Conservation (phyloP, 2,113 vertebrate genomes). For the Spheniscus mendiculus region DNA sequence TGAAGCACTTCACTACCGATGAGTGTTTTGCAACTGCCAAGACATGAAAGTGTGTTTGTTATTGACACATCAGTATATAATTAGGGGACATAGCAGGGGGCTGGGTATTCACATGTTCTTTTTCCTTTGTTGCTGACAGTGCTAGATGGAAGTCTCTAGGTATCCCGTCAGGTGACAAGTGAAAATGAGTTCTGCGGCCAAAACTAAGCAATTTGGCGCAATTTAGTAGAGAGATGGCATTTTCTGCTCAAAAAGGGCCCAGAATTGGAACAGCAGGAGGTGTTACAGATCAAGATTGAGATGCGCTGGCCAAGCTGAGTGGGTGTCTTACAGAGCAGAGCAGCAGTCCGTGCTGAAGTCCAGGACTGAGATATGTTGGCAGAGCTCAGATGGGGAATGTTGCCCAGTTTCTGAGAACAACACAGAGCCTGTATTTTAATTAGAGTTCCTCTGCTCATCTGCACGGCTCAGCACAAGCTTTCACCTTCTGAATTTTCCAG, state of each 20-base stretch:
- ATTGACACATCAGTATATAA: conserved; percentile 63
- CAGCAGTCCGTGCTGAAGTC: conserved; percentile 4
- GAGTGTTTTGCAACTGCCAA: conserved; percentile 31
- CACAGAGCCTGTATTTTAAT: conserved; percentile 18
- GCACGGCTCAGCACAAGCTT: neutral
- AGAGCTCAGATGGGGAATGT: neutral
- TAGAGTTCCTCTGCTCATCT: conserved; percentile 23
- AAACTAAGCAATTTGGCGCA: conserved; percentile 48
- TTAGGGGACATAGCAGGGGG: conserved; percentile 40
- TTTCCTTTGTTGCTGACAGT: conserved; percentile 23
- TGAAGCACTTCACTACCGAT: neutral
- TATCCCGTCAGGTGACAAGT: conserved; percentile 60
- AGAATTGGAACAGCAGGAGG: conserved; percentile 1
- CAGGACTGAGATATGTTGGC: conserved; percentile 5
- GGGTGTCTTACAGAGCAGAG: neutral
- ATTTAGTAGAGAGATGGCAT: neutral
- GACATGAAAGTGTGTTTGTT: conserved; percentile 49
- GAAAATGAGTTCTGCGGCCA: conserved; percentile 49
- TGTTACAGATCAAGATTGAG: neutral
- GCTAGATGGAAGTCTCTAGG: conserved; percentile 39
- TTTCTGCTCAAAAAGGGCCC: neutral
- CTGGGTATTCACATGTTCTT: neutral
- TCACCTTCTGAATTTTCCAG: neutral
- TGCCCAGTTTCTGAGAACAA: conserved; percentile 32
- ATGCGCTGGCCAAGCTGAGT: neutral